phyloP scores from a whole-genome alignment of 35 echinoderm and acorn worm species.

The Eucidaris tribuloides region DNA sequence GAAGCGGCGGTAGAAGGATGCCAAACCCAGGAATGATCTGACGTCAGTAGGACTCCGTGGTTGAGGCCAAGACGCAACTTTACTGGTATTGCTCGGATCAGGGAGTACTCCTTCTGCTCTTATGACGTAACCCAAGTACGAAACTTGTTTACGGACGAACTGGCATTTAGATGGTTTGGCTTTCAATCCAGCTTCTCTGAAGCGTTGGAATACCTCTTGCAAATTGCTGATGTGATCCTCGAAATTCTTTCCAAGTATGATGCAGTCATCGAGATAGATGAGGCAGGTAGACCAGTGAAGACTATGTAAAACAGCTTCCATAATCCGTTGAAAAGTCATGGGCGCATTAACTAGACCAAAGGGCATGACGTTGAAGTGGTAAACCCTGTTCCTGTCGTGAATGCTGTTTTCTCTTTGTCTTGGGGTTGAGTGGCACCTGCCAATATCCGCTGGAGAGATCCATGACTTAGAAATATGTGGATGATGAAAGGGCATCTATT shows the following conservation, averaged over 20 bases:
- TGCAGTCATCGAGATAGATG: slow-evolving; percentile 38
- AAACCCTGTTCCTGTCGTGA: slow-evolving; percentile 33
- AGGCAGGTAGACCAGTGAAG: slow-evolving; percentile 36
- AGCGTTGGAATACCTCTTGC: neutral
- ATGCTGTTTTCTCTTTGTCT: slow-evolving; percentile 65
- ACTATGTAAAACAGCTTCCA: slow-evolving; percentile 23
- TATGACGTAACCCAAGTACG: slow-evolving; percentile 47
- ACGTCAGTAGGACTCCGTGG: slow-evolving; percentile 31
- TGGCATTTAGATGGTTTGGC: slow-evolving; percentile 52
- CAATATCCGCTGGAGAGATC: slow-evolving; percentile 64
- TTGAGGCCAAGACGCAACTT: slow-evolving; percentile 31
- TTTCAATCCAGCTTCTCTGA: slow-evolving; percentile 27
- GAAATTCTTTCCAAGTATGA: slow-evolving; percentile 27
- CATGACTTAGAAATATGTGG: slow-evolving; percentile 14
- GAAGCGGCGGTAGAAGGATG: slow-evolving; percentile 37
- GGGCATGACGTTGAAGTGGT: slow-evolving; percentile 44
- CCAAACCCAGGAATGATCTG: slow-evolving; percentile 45
- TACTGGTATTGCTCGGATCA: slow-evolving; percentile 30
- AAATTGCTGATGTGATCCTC: slow-evolving; percentile 8
- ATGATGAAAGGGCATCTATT: slow-evolving; percentile 4
- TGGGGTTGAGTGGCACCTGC: slow-evolving; percentile 50
- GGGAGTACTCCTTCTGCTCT: slow-evolving; percentile 20
- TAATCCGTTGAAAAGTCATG: slow-evolving; percentile 44
- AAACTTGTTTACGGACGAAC: slow-evolving; percentile 10
- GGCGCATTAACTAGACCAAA: slow-evolving; percentile 37